These are phyloP conservation scores for Centropus unirufus DNA, from an alignment of 2,113 vertebrate genomes.

Conservation along the genomic window DNA sequence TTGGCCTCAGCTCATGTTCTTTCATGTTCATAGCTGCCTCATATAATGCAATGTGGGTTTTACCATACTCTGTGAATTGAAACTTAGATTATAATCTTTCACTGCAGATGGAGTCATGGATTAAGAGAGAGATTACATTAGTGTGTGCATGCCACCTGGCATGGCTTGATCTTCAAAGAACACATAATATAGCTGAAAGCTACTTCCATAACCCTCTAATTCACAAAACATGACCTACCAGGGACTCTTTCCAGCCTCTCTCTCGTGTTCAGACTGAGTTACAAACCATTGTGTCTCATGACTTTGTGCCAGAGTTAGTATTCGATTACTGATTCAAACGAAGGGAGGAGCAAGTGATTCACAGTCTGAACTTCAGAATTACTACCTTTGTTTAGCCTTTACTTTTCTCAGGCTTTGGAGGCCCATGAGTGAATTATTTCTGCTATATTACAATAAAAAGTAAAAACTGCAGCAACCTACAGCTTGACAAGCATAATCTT, in stretches of 20 bases:
- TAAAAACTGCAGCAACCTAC: neutral
- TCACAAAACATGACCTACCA: neutral
- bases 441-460: neutral
- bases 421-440: neutral
- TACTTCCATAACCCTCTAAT: fast-evolving
- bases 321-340: neutral
- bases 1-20: neutral
- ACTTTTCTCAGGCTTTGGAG: neutral
- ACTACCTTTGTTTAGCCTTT: neutral
- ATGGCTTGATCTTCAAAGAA: neutral
- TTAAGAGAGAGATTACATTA: neutral
- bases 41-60: neutral
- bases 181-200: neutral
- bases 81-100: neutral
- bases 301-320: neutral
- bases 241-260: neutral
- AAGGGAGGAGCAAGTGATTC: neutral
- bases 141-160: neutral
- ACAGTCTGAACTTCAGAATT: neutral
- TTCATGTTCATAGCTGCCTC: neutral
- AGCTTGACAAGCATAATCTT: neutral
- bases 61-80: neutral
- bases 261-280: neutral
- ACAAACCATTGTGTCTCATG: neutral
- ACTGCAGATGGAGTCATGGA: neutral